phyloP scores from a whole-genome alignment of 2,888 invertebrate species.

The Antheraea yamamai region DNA sequence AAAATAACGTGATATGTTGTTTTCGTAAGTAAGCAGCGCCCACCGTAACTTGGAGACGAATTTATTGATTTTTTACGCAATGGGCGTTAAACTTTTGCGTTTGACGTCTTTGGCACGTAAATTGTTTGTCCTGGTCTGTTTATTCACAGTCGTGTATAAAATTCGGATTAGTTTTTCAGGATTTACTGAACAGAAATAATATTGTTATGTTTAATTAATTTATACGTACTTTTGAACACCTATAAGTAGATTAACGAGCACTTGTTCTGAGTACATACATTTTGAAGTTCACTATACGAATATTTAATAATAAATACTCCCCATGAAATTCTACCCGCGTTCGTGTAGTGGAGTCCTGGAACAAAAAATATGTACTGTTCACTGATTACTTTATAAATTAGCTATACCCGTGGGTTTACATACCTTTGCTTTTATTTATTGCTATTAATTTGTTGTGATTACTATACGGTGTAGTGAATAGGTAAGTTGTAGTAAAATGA shows the following conservation, averaged over 20 bases:
- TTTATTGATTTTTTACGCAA: constrained; percentile 73
- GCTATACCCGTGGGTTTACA: not conserved
- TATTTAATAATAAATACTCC: not conserved
- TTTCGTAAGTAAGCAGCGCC: constrained; percentile 26
- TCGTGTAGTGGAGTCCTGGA: not conserved
- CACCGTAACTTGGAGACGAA: constrained; percentile 56
- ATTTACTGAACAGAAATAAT: constrained; percentile 20
- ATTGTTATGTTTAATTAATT: not conserved
- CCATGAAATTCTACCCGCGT: not conserved
- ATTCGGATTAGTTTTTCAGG: constrained; percentile 15
- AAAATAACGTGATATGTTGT: not conserved
- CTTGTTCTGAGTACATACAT: not conserved
- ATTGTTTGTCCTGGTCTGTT: constrained; percentile 56
- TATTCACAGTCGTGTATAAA: constrained; percentile 29
- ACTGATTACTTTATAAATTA: not conserved
- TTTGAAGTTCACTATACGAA: not conserved
- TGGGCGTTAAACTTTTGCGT: constrained; percentile 67
- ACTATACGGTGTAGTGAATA: too few relatives aligned
- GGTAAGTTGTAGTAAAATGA: too few relatives aligned
- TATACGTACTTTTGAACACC: not conserved
- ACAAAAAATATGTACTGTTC: not conserved
- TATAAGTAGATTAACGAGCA: not conserved
- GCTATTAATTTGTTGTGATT: too few relatives aligned
- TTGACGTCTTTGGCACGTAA: constrained; percentile 58
- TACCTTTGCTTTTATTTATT: not conserved